A percentile compares a stretch with the other conserved stretches of the same genome.
Conservation (phyloP, 2,888 invertebrate genomes). For the Cheiracanthium punctorium region DNA sequence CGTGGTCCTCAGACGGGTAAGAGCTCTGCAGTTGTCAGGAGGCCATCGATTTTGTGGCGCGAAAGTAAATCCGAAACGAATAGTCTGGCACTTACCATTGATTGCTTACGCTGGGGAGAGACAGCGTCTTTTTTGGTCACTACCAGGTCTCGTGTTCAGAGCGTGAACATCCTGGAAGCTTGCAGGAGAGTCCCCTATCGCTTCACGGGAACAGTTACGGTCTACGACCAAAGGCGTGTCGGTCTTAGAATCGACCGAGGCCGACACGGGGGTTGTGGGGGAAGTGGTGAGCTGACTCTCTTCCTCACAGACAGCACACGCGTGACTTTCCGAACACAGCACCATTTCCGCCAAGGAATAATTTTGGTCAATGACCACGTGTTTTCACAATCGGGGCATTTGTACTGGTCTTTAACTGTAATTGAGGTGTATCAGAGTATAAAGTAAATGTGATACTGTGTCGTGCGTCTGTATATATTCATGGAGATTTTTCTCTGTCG, state of each 20-base stretch:
- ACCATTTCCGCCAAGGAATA: neutral
- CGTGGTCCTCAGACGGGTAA: neutral
- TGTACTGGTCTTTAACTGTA: no score
- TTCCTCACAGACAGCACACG: neutral
- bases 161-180: neutral
- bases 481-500: no score
- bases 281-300: neutral
- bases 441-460: no score
- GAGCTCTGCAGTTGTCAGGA: slow-evolving; percentile 6
- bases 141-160: neutral
- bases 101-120: neutral
- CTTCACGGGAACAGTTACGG: neutral
- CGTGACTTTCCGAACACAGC: neutral
- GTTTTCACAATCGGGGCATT: neutral
- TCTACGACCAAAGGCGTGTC: neutral
- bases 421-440: no score
- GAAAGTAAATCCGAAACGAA: neutral
- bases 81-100: neutral
- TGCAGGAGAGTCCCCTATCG: neutral
- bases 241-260: neutral
- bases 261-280: neutral
- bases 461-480: no score
- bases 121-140: neutral
- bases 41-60: slow-evolving; percentile 1
- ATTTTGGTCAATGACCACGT: neutral